Evolutionary conservation across 1,140 invertebrate genomes (phyloP).

Genomic region (Neodiprion virginianus): DNA sequence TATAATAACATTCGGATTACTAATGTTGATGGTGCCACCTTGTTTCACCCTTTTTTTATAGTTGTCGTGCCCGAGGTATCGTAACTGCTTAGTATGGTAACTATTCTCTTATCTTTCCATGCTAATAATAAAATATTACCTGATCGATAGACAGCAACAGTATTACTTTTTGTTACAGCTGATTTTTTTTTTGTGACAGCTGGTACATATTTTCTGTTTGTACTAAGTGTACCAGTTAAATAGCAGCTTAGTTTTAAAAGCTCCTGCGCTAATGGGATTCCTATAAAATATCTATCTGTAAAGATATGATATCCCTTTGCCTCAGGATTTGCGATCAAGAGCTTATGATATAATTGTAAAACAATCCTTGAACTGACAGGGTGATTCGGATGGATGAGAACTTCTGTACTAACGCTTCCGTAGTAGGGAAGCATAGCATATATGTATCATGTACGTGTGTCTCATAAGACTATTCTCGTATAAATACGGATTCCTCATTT

Average conservation of each 20-base stretch:
- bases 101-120: constrained; percentile 33
- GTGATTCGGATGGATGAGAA: constrained; percentile 23
- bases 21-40: constrained; percentile 12
- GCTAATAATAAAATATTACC: constrained; percentile 25
- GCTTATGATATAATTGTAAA: constrained; percentile 27
- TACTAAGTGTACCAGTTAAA: constrained; percentile 30
- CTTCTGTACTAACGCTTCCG: constrained; percentile 27
- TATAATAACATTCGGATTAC: constrained; percentile 36
- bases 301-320: constrained; percentile 23
- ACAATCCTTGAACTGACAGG: constrained; percentile 24
- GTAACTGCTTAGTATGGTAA: constrained; percentile 29
- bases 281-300: constrained; percentile 30
- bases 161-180: constrained; percentile 18
- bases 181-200: constrained; percentile 25
- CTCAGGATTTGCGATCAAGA: constrained; percentile 19
- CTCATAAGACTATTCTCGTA: constrained; percentile 25
- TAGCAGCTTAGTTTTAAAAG: constrained; percentile 33
- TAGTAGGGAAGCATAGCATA: constrained; percentile 31
- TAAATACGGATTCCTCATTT: constrained; percentile 35
- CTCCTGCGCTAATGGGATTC: constrained; percentile 28
- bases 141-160: constrained; percentile 24
- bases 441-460: constrained; percentile 30
- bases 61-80: constrained; percentile 17
- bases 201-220: constrained; percentile 30
- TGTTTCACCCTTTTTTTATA: constrained; percentile 16